Evolutionary conservation across 2,797 vertebrate genomes (phyloP).

Genomic region (Zalophus californianus): DNA sequence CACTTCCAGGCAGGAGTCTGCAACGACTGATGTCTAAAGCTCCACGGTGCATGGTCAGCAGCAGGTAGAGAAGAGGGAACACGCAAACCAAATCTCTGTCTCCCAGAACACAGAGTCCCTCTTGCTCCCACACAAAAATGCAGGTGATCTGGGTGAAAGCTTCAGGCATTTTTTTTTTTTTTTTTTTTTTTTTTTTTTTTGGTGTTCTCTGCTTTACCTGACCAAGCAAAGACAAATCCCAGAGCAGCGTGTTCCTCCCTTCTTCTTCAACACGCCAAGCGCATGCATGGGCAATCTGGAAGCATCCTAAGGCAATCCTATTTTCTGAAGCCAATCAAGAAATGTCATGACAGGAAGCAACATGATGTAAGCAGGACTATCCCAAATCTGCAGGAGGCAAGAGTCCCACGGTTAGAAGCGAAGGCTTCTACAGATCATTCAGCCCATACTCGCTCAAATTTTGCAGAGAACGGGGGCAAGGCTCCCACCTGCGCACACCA

Average conservation of each 20-base stretch:
- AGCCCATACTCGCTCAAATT: accelerated
- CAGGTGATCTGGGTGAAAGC: not conserved
- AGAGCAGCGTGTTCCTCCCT: not conserved
- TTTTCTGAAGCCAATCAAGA: not conserved
- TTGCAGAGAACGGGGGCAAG: not conserved
- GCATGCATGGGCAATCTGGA: not conserved
- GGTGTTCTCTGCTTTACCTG: not conserved
- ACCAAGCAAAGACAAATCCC: not conserved
- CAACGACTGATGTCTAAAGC: no score
- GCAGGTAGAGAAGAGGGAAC: not conserved
- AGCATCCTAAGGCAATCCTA: accelerated
- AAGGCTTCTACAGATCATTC: not conserved
- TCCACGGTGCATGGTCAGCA: accelerated
- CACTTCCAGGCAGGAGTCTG: not conserved
- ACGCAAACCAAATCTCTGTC: no score
- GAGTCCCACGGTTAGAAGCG: not conserved
- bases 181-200: not conserved
- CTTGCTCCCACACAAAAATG: not conserved
- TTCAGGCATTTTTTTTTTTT: not conserved
- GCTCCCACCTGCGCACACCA: not conserved
- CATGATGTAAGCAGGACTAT: not conserved
- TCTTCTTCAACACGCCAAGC: not conserved
- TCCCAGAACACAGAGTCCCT: not conserved
- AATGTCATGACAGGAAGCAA: not conserved
- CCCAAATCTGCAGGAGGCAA: not conserved